A percentile compares a stretch with the other conserved stretches of the same genome.
These are phyloP conservation scores for Echinops telfairi DNA, from an alignment of 2,113 vertebrate species.

Conservation along the genomic window DNA sequence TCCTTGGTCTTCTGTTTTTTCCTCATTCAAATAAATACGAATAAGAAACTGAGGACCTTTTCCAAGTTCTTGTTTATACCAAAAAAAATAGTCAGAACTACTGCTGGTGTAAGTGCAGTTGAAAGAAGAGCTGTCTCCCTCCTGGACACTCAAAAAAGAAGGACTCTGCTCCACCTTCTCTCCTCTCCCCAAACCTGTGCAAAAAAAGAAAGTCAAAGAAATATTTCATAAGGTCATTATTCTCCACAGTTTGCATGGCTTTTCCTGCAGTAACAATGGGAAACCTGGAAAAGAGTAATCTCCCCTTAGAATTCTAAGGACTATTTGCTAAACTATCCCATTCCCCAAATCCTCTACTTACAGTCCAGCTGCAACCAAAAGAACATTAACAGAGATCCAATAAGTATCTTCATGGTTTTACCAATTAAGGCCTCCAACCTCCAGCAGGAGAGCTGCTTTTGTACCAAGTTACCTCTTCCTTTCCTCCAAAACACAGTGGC, in stretches of 20 bases:
- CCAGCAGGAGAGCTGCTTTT: background rate
- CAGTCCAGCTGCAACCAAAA: too few species aligned
- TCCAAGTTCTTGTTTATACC: conserved; percentile 58
- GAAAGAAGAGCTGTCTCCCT: background rate
- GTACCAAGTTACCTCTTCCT: background rate
- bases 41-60: background rate
- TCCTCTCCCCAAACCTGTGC: conserved; percentile 35
- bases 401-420: too few species aligned
- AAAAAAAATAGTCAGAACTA: background rate
- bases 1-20: background rate
- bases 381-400: too few species aligned
- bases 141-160: too few species aligned
- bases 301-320: background rate
- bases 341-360: background rate
- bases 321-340: background rate
- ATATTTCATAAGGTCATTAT: background rate
- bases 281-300: background rate
- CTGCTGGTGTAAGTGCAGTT: conserved; percentile 31
- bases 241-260: background rate
- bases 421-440: background rate
- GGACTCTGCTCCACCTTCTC: too few species aligned
- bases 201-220: background rate
- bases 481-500: background rate
- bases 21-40: background rate
- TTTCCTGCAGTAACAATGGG: background rate